A percentile compares a stretch with the other conserved stretches of the same genome.
Conservation (phyloP, 2,797 vertebrate genomes). For the Bradypodion ventrale region DNA sequence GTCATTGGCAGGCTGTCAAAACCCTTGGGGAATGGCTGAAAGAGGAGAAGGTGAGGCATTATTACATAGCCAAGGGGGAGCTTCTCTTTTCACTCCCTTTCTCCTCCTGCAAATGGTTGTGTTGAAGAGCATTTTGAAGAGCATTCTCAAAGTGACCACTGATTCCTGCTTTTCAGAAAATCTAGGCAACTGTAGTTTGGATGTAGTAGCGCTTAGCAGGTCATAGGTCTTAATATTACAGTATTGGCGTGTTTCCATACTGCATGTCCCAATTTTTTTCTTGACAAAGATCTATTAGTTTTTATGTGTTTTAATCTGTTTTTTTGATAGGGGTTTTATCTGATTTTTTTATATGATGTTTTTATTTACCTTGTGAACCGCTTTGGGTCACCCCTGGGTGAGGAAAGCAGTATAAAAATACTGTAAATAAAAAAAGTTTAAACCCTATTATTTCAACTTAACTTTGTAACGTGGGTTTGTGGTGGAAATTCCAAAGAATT, state of each 20-base stretch:
- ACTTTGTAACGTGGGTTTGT: neutral
- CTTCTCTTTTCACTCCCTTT: neutral
- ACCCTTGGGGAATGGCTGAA: constrained; percentile 89
- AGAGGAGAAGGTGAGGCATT: constrained; percentile 85
- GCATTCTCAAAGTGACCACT: neutral
- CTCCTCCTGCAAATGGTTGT: neutral
- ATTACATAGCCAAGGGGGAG: neutral
- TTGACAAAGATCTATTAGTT: neutral
- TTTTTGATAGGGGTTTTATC: no score
- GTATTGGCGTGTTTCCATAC: neutral
- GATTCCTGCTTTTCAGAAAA: neutral
- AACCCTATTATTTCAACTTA: neutral
- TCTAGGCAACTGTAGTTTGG: neutral
- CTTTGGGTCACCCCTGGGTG: no score
- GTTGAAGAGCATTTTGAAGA: constrained; percentile 10
- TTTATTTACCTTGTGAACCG: no score
- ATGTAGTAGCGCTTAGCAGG: neutral
- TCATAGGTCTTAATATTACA: neutral
- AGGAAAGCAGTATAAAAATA: no score
- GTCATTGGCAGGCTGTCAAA: constrained; percentile 92
- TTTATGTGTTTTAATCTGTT: no score
- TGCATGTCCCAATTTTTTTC: neutral
- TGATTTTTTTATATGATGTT: no score
- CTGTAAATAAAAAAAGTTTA: no score
- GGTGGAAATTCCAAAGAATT: no score